These are phyloP conservation scores for Nyctibius bracteatus DNA, from an alignment of 2,113 vertebrate genomes.

Conservation along the genomic window DNA sequence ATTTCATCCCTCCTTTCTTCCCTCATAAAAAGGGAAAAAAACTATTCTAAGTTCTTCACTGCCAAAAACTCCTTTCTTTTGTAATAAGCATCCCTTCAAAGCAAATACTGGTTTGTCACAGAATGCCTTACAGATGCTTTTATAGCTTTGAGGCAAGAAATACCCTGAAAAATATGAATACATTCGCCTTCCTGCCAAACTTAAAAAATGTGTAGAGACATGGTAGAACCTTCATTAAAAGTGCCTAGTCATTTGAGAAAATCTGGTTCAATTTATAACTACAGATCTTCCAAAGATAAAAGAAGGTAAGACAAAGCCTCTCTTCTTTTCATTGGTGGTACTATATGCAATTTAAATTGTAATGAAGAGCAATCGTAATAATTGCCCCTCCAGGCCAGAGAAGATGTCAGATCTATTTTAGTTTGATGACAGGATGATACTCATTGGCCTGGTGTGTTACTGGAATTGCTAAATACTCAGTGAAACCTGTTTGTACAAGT, in stretches of 20 bases:
- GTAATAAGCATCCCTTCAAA: not conserved
- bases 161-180: not conserved
- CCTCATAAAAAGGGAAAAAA: not conserved
- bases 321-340: not conserved
- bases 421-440: not conserved
- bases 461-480: not conserved
- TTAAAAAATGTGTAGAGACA: not conserved
- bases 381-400: not conserved
- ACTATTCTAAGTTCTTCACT: not conserved
- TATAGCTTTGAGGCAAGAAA: not conserved
- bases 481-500: not conserved
- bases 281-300: not conserved
- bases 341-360: not conserved
- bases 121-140: not conserved
- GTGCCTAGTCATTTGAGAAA: not conserved
- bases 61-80: not conserved
- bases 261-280: not conserved
- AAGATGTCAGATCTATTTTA: not conserved
- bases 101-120: not conserved
- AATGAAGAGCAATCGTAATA: not conserved
- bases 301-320: not conserved
- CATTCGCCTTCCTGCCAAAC: not conserved
- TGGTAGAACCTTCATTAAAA: not conserved
- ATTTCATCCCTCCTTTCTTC: not conserved
- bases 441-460: not conserved